Percentiles rank a stretch among this genome's conserved stretches.
Evolutionary conservation across 2,888 invertebrate genomes (phyloP).

Genomic region (Phortica okadai): DNA sequence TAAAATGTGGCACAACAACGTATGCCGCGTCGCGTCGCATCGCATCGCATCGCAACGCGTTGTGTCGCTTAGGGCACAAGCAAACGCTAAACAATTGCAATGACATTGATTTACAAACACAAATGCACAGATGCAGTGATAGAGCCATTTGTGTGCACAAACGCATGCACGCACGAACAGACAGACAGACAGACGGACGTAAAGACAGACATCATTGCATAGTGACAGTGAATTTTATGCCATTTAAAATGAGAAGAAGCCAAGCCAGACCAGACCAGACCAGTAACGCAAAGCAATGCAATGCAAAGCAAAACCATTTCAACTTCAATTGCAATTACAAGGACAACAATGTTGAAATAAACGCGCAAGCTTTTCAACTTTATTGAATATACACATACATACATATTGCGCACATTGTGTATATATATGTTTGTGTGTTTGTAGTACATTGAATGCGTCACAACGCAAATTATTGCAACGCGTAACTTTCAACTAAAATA

Average conservation of each 20-base stretch:
- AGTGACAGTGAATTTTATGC: constrained; percentile 34
- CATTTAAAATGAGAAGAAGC: neutral
- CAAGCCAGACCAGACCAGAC: constrained; percentile 35
- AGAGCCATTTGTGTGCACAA: neutral
- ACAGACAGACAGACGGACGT: neutral
- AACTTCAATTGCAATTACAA: constrained; percentile 49
- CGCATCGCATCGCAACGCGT: neutral
- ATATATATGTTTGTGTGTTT: neutral
- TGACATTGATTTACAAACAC: constrained; percentile 24
- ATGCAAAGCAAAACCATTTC: constrained; percentile 39
- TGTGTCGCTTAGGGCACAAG: neutral
- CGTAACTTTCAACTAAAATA: neutral
- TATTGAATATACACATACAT: neutral
- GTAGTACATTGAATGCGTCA: neutral
- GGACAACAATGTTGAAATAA: constrained; percentile 36
- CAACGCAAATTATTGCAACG: neutral
- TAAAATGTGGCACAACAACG: constrained; percentile 14
- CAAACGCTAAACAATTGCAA: constrained; percentile 24
- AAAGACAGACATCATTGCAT: neutral
- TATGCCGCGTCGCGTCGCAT: neutral
- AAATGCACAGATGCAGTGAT: neutral
- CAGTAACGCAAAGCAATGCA: too few species aligned
- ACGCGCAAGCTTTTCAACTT: neutral
- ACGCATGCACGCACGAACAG: neutral
- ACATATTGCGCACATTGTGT: neutral